Evolutionary conservation across 2,888 invertebrate genomes (phyloP).

Genomic region (Drosophila atripex): DNA sequence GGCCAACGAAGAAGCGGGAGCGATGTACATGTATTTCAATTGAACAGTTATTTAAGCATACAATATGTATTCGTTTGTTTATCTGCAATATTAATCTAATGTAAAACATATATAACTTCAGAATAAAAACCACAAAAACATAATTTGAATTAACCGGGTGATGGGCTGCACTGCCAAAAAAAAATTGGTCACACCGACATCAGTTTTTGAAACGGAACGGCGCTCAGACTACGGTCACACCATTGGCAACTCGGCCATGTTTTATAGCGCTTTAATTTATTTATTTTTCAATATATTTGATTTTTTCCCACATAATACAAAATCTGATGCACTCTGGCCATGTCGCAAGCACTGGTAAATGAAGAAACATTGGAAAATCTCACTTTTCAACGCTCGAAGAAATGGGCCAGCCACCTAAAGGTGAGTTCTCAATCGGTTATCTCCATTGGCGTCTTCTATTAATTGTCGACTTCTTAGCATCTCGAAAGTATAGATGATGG

Average conservation of each 20-base stretch:
- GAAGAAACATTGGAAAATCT: conserved; percentile 64
- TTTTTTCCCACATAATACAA: not conserved
- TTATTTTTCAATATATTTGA: not conserved
- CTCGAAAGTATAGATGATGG: conserved; percentile 36
- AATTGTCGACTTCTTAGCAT: conserved; percentile 26
- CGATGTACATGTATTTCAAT: conserved; percentile 57
- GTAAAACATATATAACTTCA: conserved; percentile 73
- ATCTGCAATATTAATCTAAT: conserved; percentile 79
- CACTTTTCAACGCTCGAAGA: conserved; percentile 75
- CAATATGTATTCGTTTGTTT: conserved; percentile 76
- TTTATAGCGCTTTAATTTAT: not conserved
- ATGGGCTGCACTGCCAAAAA: not conserved
- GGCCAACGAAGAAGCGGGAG: conserved; percentile 61
- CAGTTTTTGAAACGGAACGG: not conserved
- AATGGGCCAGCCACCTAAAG: conserved; percentile 70
- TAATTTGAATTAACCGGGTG: conserved; percentile 4
- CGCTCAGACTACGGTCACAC: conserved; percentile 4
- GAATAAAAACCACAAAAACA: conserved; percentile 53
- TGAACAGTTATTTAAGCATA: conserved; percentile 77
- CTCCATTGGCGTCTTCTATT: not conserved
- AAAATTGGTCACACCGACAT: not conserved
- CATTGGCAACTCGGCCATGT: conserved; percentile 3
- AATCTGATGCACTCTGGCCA: conserved; percentile 10
- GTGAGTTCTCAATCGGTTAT: conserved; percentile 47
- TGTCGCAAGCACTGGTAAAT: conserved; percentile 46